A percentile compares a stretch with the other conserved stretches of the same genome.
Conservation (phyloP, 2,797 vertebrate species). For the Hirundo rustica region DNA sequence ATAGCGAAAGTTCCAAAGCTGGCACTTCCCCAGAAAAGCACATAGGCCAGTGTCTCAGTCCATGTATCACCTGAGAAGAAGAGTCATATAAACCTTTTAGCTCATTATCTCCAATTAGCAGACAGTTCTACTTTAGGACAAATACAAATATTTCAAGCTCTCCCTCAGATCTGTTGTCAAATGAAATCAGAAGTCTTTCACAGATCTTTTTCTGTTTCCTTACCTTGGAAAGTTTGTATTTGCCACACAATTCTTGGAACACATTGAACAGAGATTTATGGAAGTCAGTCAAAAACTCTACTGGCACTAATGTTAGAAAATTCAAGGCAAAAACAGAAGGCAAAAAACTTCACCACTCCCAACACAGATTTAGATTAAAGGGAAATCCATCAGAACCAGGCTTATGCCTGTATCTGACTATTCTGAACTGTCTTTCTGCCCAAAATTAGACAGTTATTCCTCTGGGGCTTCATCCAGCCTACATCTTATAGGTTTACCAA, state of each 20-base stretch:
- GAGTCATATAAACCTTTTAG: not conserved
- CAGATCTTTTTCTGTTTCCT: not conserved
- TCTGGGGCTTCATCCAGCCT: not conserved
- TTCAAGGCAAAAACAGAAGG: not conserved
- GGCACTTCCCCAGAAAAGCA: conserved; percentile 93
- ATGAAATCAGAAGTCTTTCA: not conserved
- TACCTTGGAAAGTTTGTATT: not conserved
- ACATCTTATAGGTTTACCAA: not conserved
- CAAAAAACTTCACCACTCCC: not conserved
- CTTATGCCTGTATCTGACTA: not conserved
- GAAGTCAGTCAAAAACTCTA: not conserved
- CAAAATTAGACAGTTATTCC: not conserved
- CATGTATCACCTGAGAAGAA: conserved; percentile 88
- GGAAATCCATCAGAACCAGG: not conserved
- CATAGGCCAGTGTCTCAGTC: conserved; percentile 94
- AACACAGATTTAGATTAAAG: not conserved
- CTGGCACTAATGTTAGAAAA: not conserved
- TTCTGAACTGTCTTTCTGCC: not conserved
- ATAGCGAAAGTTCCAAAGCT: conserved; percentile 89
- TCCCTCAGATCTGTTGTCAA: not conserved
- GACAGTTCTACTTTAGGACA: not conserved
- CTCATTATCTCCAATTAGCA: not conserved
- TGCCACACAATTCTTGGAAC: not conserved
- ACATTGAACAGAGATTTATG: not conserved
- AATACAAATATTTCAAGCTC: not conserved